A percentile compares a stretch with the other conserved stretches of the same genome.
phyloP scores from a whole-genome alignment of 1,140 invertebrate genomes.

The Zaprionus ghesquierei region DNA sequence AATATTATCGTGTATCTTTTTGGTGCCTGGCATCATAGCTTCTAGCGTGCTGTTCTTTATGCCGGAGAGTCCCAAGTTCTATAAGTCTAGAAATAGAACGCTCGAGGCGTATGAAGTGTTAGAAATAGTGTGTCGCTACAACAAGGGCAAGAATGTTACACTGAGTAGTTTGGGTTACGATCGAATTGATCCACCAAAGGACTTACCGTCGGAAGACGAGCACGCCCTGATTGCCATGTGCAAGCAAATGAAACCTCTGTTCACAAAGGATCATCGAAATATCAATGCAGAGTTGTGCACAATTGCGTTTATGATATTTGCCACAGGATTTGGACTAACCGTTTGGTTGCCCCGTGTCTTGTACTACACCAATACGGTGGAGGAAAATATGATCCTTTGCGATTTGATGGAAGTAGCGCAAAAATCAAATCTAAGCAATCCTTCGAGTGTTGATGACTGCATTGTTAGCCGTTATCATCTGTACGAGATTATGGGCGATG shows the following conservation, averaged over 20 bases:
- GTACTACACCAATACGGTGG: neutral
- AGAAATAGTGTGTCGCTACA: constrained; percentile 36
- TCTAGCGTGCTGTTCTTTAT: neutral
- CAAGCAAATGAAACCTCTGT: neutral
- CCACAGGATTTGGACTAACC: neutral
- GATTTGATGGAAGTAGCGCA: neutral
- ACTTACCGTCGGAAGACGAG: neutral
- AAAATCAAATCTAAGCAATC: neutral
- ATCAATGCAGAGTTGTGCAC: neutral
- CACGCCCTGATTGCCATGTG: no score
- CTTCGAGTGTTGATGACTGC: neutral
- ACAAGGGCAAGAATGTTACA: constrained; percentile 44
- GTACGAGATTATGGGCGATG: neutral
- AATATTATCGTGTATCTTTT: neutral
- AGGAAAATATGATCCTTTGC: neutral
- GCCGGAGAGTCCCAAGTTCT: constrained; percentile 58
- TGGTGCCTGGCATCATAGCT: constrained; percentile 27
- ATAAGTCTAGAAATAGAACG: constrained; percentile 21
- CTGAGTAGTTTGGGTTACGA: constrained; percentile 37
- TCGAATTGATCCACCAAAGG: neutral
- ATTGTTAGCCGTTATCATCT: neutral
- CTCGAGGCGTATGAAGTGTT: constrained; percentile 25
- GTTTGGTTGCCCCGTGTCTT: neutral
- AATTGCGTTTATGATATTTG: neutral
- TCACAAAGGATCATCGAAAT: neutral